Percentiles rank a stretch among this genome's conserved stretches.
Evolutionary conservation across 2,113 vertebrate species (phyloP).

Genomic region (Oncorhynchus clarkii): DNA sequence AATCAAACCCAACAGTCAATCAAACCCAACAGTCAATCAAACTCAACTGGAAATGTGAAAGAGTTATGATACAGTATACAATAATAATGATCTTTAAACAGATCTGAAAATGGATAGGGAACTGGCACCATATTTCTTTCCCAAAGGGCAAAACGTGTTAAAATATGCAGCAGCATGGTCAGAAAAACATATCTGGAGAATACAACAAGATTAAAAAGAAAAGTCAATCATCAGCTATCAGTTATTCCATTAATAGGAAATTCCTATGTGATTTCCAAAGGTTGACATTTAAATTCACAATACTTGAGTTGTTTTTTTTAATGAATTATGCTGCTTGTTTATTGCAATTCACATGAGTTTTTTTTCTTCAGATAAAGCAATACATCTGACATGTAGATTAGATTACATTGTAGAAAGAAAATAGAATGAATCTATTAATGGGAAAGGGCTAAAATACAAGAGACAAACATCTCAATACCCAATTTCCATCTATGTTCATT

Average conservation of each 20-base stretch:
- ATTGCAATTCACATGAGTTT: conserved; percentile 50
- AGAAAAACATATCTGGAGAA: neutral
- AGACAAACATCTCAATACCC: conserved; percentile 21
- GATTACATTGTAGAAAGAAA: conserved; percentile 34
- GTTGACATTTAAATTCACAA: conserved; percentile 67
- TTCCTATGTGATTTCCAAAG: conserved; percentile 65
- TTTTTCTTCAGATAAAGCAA: conserved; percentile 61
- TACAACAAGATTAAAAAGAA: neutral
- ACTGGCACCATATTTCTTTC: neutral
- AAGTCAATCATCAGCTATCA: neutral
- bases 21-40: neutral
- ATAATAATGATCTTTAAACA: neutral
- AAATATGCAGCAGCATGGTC: neutral
- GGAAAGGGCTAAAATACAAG: conserved; percentile 27
- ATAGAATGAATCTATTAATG: conserved; percentile 45
- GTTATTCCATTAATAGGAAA: conserved; percentile 59
- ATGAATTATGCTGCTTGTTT: conserved; percentile 69
- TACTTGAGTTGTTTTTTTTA: conserved; percentile 30
- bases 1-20: neutral
- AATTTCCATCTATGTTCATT: conserved; percentile 51
- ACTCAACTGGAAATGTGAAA: neutral
- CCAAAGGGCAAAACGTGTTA: neutral
- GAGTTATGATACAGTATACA: neutral
- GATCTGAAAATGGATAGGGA: neutral
- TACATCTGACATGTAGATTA: conserved; percentile 60